These are phyloP conservation scores for Clupea harengus DNA, from an alignment of 2,113 vertebrate species.

Conservation along the genomic window DNA sequence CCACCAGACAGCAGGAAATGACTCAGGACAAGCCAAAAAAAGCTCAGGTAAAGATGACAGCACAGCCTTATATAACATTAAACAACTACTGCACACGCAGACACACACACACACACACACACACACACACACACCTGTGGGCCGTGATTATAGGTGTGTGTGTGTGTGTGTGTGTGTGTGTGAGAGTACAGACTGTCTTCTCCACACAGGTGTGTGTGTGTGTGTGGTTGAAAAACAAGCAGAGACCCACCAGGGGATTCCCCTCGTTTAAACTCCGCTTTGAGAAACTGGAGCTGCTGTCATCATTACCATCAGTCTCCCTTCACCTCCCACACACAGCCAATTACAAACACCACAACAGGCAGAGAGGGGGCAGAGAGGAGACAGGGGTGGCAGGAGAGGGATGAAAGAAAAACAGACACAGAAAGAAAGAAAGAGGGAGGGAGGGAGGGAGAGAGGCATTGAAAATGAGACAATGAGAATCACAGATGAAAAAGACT, in stretches of 20 bases:
- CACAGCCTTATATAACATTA: background rate
- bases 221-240: slow-evolving; percentile 15
- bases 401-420: background rate
- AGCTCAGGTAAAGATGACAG: slow-evolving; percentile 13
- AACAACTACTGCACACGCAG: background rate
- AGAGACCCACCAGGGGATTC: slow-evolving; percentile 36
- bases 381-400: background rate
- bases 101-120: slow-evolving; percentile 6
- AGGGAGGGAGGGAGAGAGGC: background rate
- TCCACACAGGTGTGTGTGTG: too few species aligned
- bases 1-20: background rate
- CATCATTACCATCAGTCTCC: background rate
- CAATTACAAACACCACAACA: background rate
- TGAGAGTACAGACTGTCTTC: too few species aligned
- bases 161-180: too few species aligned
- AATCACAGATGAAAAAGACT: too few species aligned
- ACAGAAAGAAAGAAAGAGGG: background rate
- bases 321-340: background rate
- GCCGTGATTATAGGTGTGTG: too few species aligned
- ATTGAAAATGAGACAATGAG: too few species aligned
- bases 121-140: too few species aligned
- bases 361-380: background rate
- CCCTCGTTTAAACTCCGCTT: slow-evolving; percentile 25
- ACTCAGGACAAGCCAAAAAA: background rate
- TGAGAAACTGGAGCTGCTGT: slow-evolving; percentile 12